phyloP scores from a whole-genome alignment of 2,888 invertebrate species.

The Drosophila siamana region DNA sequence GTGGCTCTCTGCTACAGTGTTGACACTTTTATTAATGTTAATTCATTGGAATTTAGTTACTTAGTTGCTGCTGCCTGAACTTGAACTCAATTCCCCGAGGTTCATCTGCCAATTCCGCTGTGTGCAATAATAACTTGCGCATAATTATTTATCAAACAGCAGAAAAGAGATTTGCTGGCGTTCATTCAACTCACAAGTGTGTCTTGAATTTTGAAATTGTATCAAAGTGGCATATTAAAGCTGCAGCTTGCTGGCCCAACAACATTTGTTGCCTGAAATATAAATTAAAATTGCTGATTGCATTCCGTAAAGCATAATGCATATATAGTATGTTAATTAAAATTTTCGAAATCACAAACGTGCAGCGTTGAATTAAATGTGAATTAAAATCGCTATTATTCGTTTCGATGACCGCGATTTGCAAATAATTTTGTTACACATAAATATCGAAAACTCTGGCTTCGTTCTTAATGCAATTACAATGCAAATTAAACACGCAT shows the following conservation, averaged over 20 bases:
- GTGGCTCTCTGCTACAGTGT: background rate
- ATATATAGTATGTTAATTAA: background rate
- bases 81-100: conserved; percentile 11
- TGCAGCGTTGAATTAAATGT: background rate
- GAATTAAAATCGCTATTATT: background rate
- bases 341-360: background rate
- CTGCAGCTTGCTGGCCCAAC: too few relatives aligned
- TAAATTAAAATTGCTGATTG: background rate
- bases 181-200: background rate
- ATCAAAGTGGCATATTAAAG: background rate
- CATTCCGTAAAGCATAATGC: background rate
- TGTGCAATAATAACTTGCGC: background rate
- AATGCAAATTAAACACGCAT: background rate
- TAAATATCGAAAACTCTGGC: too few relatives aligned
- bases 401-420: background rate
- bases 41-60: background rate
- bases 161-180: background rate
- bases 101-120: background rate
- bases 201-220: background rate
- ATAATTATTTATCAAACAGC: background rate
- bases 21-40: conserved; percentile 8
- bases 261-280: too few relatives aligned
- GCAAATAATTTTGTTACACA: too few relatives aligned
- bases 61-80: conserved; percentile 3
- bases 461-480: background rate